Evolutionary conservation across 2,797 vertebrate genomes (phyloP).

Genomic region (Tachyglossus aculeatus): DNA sequence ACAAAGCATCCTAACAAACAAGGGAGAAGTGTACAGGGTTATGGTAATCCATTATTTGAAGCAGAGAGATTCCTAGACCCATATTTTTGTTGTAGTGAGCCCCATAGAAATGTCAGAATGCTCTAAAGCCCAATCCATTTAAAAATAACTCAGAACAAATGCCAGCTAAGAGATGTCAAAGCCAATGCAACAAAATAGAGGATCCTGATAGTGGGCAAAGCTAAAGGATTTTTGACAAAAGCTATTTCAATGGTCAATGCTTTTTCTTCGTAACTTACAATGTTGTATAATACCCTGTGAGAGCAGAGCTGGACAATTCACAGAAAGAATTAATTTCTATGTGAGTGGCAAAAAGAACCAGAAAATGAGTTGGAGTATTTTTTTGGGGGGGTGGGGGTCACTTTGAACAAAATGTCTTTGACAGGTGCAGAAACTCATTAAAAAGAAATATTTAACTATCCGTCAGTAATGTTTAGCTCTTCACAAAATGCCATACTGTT

Average conservation of each 20-base stretch:
- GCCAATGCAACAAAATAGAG: neutral
- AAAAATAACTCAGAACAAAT: conserved; percentile 21
- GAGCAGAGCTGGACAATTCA: neutral
- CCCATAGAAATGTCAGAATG: conserved; percentile 11
- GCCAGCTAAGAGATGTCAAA: neutral
- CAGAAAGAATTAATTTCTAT: neutral
- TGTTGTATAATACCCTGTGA: neutral
- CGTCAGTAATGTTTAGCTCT: accelerated
- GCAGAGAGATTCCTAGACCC: neutral
- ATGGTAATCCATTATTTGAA: neutral
- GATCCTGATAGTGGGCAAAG: neutral
- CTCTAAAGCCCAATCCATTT: neutral
- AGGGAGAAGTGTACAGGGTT: neutral
- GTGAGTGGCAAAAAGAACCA: neutral
- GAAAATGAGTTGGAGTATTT: neutral
- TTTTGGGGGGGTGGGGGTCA: neutral
- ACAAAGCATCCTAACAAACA: neutral
- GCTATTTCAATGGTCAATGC: neutral
- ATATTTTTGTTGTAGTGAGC: conserved; percentile 30
- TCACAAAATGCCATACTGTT: neutral
- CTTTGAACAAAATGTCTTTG: accelerated
- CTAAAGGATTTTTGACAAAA: neutral
- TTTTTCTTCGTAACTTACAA: neutral
- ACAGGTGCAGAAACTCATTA: neutral
- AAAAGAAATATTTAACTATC: neutral